Conservation (phyloP, 2,113 vertebrate species). For the Neodon shergylaensis region DNA sequence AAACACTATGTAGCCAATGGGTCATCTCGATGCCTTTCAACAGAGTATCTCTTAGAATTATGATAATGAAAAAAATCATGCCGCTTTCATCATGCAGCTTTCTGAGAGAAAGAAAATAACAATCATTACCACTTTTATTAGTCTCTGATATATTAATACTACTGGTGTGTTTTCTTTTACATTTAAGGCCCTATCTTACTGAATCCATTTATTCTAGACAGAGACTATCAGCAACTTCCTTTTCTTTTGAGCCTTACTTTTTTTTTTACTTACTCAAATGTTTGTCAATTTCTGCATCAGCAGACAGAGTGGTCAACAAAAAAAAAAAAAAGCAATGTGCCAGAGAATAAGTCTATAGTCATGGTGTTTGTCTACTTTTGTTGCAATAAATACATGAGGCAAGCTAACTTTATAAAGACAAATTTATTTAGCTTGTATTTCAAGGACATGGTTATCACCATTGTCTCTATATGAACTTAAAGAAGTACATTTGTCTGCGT, state of each 20-base stretch:
- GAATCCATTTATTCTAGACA: background rate
- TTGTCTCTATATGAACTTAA: background rate
- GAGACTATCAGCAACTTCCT: background rate
- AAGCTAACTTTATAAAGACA: background rate
- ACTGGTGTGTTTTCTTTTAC: background rate
- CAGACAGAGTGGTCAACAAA: background rate
- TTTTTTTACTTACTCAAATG: background rate
- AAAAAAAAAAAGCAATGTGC: background rate
- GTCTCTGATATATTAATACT: background rate
- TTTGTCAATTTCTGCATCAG: background rate
- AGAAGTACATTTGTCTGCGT: background rate
- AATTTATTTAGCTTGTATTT: background rate
- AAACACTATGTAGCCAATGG: too few relatives aligned
- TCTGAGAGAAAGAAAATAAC: too few relatives aligned
- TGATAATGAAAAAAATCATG: too few relatives aligned
- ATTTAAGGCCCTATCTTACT: background rate
- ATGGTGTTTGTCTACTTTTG: background rate
- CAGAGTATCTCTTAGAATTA: too few relatives aligned
- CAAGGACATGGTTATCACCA: background rate
- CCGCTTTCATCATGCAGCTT: too few relatives aligned
- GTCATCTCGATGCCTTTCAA: too few relatives aligned
- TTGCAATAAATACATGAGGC: background rate
- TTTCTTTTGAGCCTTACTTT: background rate
- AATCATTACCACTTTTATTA: background rate
- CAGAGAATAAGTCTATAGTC: background rate